Percentiles rank a stretch among this genome's conserved stretches.
Conservation (phyloP, 2,113 vertebrate genomes). For the Phalacrocorax aristotelis region DNA sequence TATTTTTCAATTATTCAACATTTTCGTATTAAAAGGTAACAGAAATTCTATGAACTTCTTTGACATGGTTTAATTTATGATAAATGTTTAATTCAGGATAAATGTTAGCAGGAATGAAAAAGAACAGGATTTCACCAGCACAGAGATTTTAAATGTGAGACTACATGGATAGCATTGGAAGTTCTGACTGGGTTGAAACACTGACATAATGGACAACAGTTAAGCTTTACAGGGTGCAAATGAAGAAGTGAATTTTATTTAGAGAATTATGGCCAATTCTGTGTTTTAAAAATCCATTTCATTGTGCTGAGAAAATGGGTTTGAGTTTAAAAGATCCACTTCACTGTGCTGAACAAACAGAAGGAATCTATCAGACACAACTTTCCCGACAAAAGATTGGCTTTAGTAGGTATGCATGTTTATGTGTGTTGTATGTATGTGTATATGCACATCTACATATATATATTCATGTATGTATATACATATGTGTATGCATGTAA, state of each 20-base stretch:
- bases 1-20: neutral
- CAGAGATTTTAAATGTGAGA: neutral
- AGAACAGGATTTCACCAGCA: neutral
- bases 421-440: neutral
- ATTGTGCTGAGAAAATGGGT: neutral
- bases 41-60: neutral
- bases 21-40: neutral
- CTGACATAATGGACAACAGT: neutral
- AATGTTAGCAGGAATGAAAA: neutral
- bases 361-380: neutral
- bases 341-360: neutral
- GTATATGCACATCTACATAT: rapidly evolving
- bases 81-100: neutral
- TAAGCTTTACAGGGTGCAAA: neutral
- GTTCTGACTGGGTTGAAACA: neutral
- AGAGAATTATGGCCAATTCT: neutral
- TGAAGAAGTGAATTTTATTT: neutral
- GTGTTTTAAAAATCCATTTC: neutral
- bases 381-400: neutral
- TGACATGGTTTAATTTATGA: neutral
- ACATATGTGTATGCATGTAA: neutral
- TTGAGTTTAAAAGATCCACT: neutral
- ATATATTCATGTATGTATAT: neutral
- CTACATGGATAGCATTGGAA: neutral
- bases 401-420: neutral